A percentile compares a stretch with the other conserved stretches of the same genome.
Conservation (phyloP, 2,113 vertebrate species). For the Myotis brandtii region DNA sequence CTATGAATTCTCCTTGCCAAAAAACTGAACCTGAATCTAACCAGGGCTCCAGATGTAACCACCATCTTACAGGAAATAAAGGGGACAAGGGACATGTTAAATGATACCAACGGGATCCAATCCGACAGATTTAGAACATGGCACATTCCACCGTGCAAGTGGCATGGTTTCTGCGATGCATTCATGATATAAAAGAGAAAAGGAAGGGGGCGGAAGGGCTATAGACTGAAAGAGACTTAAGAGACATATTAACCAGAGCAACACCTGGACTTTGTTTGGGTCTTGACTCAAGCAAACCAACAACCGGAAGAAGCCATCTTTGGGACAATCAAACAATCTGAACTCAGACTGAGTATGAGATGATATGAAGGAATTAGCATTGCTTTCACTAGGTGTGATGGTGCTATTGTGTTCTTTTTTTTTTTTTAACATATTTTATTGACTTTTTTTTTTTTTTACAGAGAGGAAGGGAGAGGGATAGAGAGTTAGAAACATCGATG, state of each 20-base stretch:
- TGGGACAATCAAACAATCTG: constrained; percentile 21
- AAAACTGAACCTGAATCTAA: constrained; percentile 16
- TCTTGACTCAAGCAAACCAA: not conserved
- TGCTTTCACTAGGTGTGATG: not conserved
- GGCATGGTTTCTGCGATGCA: not conserved
- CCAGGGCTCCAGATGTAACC: not conserved
- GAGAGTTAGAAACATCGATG: no score
- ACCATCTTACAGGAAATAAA: constrained; percentile 32
- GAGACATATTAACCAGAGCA: not conserved
- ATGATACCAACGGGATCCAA: constrained; percentile 16
- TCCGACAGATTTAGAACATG: constrained; percentile 38
- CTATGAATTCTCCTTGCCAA: constrained; percentile 14
- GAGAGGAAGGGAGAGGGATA: no score
- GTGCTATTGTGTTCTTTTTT: not conserved
- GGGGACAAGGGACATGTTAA: constrained; percentile 27
- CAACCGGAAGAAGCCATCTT: not conserved
- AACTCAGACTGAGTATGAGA: not conserved
- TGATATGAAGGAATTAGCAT: not conserved
- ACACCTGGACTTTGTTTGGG: not conserved
- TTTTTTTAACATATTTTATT: no score
- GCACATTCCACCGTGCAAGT: not conserved
- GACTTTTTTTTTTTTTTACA: no score
- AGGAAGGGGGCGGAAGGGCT: not conserved
- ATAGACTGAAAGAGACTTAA: not conserved
- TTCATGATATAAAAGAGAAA: not conserved